A percentile compares a stretch with the other conserved stretches of the same genome.
Evolutionary conservation across 1,140 invertebrate species (phyloP).

Genomic region (Eumaeus atala): DNA sequence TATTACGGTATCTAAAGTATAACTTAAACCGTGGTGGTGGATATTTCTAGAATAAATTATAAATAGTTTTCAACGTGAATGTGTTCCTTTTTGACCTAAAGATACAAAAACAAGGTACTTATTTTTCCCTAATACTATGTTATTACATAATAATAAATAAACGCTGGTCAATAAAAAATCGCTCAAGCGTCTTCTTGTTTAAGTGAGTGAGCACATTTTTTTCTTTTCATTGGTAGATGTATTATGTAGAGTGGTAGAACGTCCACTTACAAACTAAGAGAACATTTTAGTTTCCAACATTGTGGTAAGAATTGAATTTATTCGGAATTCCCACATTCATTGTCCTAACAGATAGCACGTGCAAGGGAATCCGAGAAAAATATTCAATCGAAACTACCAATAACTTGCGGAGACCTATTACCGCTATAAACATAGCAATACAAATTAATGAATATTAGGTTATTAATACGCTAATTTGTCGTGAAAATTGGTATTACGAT

Average conservation of each 20-base stretch:
- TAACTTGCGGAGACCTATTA: background rate
- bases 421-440: conserved; percentile 3
- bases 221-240: too few relatives aligned
- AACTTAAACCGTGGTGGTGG: background rate
- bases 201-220: too few relatives aligned
- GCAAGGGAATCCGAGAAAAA: background rate
- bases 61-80: background rate
- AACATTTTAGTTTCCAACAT: too few relatives aligned
- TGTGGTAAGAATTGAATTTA: background rate
- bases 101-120: background rate
- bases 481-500: conserved; percentile 9
- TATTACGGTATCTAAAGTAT: background rate
- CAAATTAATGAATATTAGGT: conserved; percentile 5
- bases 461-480: conserved; percentile 6
- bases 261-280: too few relatives aligned
- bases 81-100: background rate
- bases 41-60: too few relatives aligned
- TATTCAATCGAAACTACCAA: background rate
- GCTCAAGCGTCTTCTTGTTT: too few relatives aligned
- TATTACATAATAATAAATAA: too few relatives aligned
- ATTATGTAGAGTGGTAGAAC: too few relatives aligned
- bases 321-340: background rate
- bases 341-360: background rate
- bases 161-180: too few relatives aligned
- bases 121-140: too few relatives aligned